Percentiles rank a stretch among this genome's conserved stretches.
Conservation (phyloP, 2,113 vertebrate genomes). For the Gopherus evgoodei region DNA sequence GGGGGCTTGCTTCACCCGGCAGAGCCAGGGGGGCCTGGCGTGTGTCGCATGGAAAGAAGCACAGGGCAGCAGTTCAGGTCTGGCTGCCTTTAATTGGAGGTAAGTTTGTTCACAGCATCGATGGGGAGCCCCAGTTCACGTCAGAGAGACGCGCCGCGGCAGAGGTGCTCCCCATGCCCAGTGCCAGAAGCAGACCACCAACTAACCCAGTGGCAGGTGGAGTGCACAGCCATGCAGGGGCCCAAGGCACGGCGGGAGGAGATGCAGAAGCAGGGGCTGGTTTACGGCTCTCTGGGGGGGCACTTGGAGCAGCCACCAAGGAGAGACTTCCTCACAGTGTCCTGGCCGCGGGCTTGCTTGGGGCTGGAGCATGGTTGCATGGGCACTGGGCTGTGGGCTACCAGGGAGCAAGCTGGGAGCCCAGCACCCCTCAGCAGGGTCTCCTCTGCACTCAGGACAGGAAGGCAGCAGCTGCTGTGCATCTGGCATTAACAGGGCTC, state of each 20-base stretch:
- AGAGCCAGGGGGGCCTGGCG: not conserved
- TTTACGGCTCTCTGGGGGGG: not conserved
- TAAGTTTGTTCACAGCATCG: conserved; percentile 51
- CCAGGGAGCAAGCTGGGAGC: not conserved
- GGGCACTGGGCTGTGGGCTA: not conserved
- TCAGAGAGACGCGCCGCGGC: not conserved
- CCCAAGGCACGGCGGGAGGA: not conserved
- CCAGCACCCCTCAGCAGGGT: not conserved
- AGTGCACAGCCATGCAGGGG: not conserved
- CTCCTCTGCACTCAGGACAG: not conserved
- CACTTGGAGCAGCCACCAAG: not conserved
- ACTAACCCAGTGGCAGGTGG: conserved; percentile 42
- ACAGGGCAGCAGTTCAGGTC: conserved; percentile 64
- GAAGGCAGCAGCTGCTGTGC: not conserved
- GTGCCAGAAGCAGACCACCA: not conserved
- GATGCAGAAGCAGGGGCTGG: not conserved
- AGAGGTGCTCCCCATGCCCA: not conserved
- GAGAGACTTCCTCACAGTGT: not conserved
- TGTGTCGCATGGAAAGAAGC: conserved; percentile 65
- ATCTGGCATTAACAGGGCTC: not conserved
- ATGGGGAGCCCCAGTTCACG: not conserved
- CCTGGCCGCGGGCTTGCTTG: not conserved
- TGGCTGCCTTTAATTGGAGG: conserved; percentile 78
- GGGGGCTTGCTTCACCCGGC: not conserved
- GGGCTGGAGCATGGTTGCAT: not conserved